Evolutionary conservation across 2,113 vertebrate species (phyloP), one percentile per base, ranked within the genome.

Genomic region (Rhinichthys klamathensis): DNA sequence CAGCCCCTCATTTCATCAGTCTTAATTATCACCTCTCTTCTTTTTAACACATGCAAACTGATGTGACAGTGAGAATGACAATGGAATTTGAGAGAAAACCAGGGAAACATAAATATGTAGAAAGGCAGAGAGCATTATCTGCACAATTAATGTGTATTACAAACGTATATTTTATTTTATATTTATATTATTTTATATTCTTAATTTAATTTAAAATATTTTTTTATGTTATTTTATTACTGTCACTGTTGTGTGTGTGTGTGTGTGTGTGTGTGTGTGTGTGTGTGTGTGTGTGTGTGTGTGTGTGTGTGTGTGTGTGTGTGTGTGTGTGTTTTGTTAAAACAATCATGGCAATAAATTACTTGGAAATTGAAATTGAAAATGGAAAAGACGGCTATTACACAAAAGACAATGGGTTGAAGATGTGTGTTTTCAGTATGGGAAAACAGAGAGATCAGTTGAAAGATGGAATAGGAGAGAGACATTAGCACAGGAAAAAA

Each of bases 51-150:
- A 18, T 63, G 32, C 16, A 46, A 84, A 30, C 65, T 75, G 83
- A 77, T 27, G 84, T 84, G 69, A 83, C 4, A 30, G 61, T 70
- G 73, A 54, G 77, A 82, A 76, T 84, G 44, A 81, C 60, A 82
- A 77, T 56, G 23, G 32, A 83, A 77, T 7, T 32, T 56, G 73
- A 0, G 46, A 54, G 49, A 54, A 54, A 75, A 51, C 10, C 49
- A 51, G 49, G 54, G 74, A 4, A 54, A 32, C 49, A 32, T 6
- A 51, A 75, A 75, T 23, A 46, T 44, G 11, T 41, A 72, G 41
- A 76, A 32, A 30, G 18, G 15, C 3, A 27, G 41, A 51, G 46
- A 76, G 25, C 18, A 72, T 72, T 72, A 3, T 10, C 3, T 21
- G 8, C 8, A 21, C 32, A 4, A 35, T 69, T 25, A 41, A 41